phyloP scores from a whole-genome alignment of 2,113 vertebrate species.

The Eulacestoma nigropectus region DNA sequence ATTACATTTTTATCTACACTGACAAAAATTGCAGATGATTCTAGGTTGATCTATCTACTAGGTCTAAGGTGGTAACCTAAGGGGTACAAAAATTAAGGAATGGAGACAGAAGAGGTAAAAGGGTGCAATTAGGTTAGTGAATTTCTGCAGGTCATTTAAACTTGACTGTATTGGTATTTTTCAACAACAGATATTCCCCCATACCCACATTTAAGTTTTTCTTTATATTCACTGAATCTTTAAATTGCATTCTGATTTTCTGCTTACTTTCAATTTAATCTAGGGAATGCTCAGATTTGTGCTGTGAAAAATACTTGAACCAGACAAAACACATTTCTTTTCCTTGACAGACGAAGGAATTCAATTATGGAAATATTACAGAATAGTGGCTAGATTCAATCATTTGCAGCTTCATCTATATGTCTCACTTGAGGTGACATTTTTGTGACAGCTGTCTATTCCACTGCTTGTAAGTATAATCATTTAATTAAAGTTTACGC shows the following conservation, averaged over 20 bases:
- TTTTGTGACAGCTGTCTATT: conserved; percentile 18
- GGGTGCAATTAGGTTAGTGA: not conserved
- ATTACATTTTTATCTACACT: not conserved
- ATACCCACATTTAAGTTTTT: not conserved
- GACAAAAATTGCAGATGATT: not conserved
- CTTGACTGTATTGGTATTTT: not conserved
- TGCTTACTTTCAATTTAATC: not conserved
- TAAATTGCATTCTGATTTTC: not conserved
- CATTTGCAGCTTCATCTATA: not conserved
- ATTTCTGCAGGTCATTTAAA: not conserved
- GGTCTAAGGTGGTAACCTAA: not conserved
- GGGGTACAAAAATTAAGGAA: not conserved
- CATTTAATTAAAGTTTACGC: not conserved
- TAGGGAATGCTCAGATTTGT: not conserved
- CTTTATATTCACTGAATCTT: not conserved
- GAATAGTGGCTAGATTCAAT: not conserved
- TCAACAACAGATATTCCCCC: rapidly evolving
- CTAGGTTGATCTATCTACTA: not conserved
- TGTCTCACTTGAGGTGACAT: not conserved
- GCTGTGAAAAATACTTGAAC: not conserved
- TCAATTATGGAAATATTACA: not conserved
- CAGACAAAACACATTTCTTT: not conserved
- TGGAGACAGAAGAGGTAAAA: not conserved
- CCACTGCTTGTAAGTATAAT: not conserved
- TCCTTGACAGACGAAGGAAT: not conserved